Conservation (phyloP, 92 coral and sea anemone species). For the Meandrina meandrites region DNA sequence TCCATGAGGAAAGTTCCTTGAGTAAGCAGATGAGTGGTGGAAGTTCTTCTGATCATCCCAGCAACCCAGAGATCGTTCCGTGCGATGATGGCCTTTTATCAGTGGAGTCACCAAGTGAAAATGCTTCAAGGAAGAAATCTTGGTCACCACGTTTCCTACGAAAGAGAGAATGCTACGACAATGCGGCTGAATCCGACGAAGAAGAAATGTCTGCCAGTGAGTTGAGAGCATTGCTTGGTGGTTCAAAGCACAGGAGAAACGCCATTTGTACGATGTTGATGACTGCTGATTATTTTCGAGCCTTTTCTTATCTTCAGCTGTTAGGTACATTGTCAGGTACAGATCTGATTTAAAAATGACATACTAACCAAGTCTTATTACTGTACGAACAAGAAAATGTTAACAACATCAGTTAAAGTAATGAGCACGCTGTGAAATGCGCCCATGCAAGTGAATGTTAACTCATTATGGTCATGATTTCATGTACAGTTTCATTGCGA, state of each 20-base stretch:
- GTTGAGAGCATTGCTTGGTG: background rate
- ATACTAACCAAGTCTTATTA: too few relatives aligned
- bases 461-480: too few relatives aligned
- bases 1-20: background rate
- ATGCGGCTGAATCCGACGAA: background rate
- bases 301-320: background rate
- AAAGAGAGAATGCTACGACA: background rate
- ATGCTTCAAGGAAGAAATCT: background rate
- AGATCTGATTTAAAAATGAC: background rate
- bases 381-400: too few relatives aligned
- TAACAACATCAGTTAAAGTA: too few relatives aligned
- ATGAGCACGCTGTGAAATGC: too few relatives aligned
- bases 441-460: too few relatives aligned
- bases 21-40: too few relatives aligned
- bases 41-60: too few relatives aligned
- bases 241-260: background rate
- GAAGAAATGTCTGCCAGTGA: background rate
- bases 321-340: background rate
- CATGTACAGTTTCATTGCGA: too few relatives aligned
- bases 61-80: too few relatives aligned
- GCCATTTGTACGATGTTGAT: constrained; percentile 1
- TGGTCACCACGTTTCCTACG: background rate
- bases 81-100: too few relatives aligned
- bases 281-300: background rate
- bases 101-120: background rate